phyloP scores from a whole-genome alignment of 2,797 vertebrate genomes.

The Pangasius larnaudii region DNA sequence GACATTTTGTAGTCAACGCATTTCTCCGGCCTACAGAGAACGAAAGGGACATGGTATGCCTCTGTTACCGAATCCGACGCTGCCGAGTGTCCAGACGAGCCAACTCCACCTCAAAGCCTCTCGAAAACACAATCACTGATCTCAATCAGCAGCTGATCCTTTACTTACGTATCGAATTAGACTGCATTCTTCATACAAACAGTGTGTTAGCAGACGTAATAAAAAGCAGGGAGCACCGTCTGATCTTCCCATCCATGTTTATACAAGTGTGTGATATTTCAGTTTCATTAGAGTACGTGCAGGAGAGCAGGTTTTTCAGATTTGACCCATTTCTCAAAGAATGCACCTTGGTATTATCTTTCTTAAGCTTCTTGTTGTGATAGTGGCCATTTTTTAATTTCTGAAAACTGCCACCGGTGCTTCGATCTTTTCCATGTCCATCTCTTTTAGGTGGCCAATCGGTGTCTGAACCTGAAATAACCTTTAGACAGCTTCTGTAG shows the following conservation, averaged over 20 bases:
- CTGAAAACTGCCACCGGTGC: background rate
- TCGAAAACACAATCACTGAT: slow-evolving; percentile 13
- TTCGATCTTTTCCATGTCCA: background rate
- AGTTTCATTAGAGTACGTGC: background rate
- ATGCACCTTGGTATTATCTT: background rate
- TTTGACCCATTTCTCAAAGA: background rate
- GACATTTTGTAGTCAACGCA: background rate
- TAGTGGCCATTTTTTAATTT: background rate
- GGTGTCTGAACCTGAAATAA: background rate
- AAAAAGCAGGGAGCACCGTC: background rate
- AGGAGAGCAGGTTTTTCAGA: background rate
- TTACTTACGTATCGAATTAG: slow-evolving; percentile 30
- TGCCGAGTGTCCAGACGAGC: slow-evolving; percentile 20
- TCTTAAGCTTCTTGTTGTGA: background rate
- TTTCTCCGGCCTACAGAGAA: background rate
- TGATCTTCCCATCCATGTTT: slow-evolving; percentile 16
- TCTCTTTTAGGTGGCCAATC: background rate
- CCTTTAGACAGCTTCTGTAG: background rate
- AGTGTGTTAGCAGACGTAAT: slow-evolving; percentile 9
- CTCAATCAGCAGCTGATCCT: slow-evolving; percentile 16
- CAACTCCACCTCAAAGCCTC: slow-evolving; percentile 1
- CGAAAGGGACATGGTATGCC: background rate
- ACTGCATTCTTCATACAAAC: background rate
- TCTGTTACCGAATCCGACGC: background rate
- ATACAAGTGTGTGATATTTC: slow-evolving; percentile 7